Percentiles rank a stretch among this genome's conserved stretches.
Evolutionary conservation across 2,797 vertebrate genomes (phyloP).

Genomic region (Hippopotamyrus pictus): DNA sequence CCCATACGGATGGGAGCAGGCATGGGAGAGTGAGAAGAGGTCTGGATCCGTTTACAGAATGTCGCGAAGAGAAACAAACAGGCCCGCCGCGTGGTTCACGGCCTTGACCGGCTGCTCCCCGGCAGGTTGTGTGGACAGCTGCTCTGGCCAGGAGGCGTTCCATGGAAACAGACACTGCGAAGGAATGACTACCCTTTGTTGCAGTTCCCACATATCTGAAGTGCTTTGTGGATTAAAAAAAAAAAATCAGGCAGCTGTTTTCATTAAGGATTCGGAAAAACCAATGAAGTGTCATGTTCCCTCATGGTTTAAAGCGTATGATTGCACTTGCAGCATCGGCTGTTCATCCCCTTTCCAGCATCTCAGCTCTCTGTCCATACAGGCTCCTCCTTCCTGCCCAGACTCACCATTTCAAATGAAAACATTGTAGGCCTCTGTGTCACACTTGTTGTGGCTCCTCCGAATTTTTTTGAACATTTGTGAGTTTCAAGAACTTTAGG

Average conservation of each 20-base stretch:
- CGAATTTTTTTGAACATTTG: not conserved
- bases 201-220: conserved; percentile 9
- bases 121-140: conserved; percentile 13
- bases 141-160: not conserved
- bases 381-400: not conserved
- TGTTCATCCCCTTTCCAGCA: too few species aligned
- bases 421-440: not conserved
- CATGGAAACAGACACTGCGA: not conserved
- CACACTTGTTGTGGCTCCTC: not conserved
- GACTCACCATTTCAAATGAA: not conserved
- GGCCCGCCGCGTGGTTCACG: not conserved
- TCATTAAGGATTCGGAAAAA: conserved; percentile 14
- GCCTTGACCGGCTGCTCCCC: not conserved
- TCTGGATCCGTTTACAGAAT: not conserved
- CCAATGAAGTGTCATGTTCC: conserved; percentile 9
- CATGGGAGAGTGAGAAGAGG: not conserved
- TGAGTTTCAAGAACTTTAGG: not conserved
- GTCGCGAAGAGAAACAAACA: conserved; percentile 7
- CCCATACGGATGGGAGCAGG: not conserved
- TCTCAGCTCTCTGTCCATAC: not conserved
- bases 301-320: not conserved
- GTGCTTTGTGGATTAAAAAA: not conserved
- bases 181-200: not conserved
- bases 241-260: conserved; percentile 14
- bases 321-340: not conserved